phyloP scores from a whole-genome alignment of 2,113 vertebrate genomes.

The Microcebus murinus region DNA sequence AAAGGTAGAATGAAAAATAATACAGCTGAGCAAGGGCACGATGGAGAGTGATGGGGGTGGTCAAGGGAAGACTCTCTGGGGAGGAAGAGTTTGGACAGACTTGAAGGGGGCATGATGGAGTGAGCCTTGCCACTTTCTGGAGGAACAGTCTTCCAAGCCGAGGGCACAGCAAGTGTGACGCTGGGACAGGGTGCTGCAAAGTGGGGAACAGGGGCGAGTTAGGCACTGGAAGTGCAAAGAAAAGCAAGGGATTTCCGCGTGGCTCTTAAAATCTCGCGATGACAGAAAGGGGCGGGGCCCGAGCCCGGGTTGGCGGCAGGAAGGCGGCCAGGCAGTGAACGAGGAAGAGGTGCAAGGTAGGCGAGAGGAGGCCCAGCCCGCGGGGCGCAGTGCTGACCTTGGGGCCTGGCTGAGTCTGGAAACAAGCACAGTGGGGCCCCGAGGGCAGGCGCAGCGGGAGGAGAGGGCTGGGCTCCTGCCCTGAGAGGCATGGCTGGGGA shows the following conservation, averaged over 20 bases:
- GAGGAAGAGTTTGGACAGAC: background rate
- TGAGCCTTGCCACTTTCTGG: background rate
- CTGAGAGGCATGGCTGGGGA: rapidly evolving
- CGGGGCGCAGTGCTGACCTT: rapidly evolving
- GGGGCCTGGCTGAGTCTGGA: background rate
- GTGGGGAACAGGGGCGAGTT: background rate
- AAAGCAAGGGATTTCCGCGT: background rate
- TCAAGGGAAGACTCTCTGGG: background rate
- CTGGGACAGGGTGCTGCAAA: background rate
- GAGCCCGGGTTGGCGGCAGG: rapidly evolving
- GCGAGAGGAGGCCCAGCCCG: background rate
- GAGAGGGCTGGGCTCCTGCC: background rate
- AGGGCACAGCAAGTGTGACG: background rate
- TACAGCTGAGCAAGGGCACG: background rate
- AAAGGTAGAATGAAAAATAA: background rate
- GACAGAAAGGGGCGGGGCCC: background rate
- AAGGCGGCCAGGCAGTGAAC: background rate
- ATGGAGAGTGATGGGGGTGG: background rate
- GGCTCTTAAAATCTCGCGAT: background rate
- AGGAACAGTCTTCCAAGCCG: background rate
- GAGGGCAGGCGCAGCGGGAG: background rate
- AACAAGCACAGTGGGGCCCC: background rate
- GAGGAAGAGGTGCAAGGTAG: background rate
- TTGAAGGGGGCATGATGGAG: background rate
- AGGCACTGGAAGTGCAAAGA: background rate